phyloP scores from a whole-genome alignment of 2,888 invertebrate species.

The Cephus spinipes region DNA sequence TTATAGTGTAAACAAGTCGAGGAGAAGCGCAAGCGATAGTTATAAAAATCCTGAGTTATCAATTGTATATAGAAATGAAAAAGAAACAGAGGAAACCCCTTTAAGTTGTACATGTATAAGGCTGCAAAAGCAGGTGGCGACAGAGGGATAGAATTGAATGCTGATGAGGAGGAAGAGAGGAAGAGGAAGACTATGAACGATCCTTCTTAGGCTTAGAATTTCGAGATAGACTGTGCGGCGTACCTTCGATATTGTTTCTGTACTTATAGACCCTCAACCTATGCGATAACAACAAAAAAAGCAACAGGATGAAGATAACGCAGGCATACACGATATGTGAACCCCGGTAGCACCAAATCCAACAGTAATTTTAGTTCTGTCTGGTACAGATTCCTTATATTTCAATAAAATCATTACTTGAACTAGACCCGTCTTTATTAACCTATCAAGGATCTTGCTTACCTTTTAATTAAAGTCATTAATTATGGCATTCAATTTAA shows the following conservation, averaged over 20 bases:
- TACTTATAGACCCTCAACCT: conserved; percentile 59
- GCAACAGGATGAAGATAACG: conserved; percentile 35
- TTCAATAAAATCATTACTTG: conserved; percentile 66
- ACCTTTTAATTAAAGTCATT: background rate
- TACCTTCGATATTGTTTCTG: conserved; percentile 62
- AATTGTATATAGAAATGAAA: conserved; percentile 46
- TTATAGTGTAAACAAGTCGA: conserved; percentile 4
- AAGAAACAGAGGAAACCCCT: conserved; percentile 27
- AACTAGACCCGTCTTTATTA: conserved; percentile 29
- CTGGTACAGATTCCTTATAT: conserved; percentile 68
- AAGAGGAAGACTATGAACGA: conserved; percentile 25
- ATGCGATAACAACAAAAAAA: conserved; percentile 46
- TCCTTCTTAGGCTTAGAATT: conserved; percentile 60
- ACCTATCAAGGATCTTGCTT: background rate
- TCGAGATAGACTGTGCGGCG: conserved; percentile 62
- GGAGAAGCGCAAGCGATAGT: conserved; percentile 21
- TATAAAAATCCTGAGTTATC: conserved; percentile 45
- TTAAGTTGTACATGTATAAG: conserved; percentile 51
- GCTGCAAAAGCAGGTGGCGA: conserved; percentile 31
- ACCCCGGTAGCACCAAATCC: conserved; percentile 67
- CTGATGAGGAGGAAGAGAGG: conserved; percentile 10
- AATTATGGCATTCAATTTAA: background rate
- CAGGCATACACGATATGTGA: conserved; percentile 62
- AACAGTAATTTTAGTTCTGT: conserved; percentile 67
- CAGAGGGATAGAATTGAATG: conserved; percentile 17